A percentile compares a stretch with the other conserved stretches of the same genome.
These are phyloP conservation scores for Neolamprologus modestus DNA, from an alignment of 2,113 vertebrate genomes.

Conservation along the genomic window DNA sequence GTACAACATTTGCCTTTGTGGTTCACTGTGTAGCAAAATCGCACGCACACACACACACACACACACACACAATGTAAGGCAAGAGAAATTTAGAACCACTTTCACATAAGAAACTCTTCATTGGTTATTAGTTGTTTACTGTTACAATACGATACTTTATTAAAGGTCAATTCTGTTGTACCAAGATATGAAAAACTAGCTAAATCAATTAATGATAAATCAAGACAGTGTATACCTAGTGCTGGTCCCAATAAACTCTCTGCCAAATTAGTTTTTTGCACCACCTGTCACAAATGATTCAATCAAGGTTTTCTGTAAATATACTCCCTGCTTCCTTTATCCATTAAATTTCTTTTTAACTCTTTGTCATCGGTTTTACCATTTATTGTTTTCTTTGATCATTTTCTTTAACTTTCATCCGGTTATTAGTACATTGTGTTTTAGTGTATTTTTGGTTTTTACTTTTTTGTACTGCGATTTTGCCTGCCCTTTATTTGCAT, in stretches of 20 bases:
- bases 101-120: not conserved
- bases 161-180: not conserved
- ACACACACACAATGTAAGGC: not conserved
- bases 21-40: not conserved
- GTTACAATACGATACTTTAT: not conserved
- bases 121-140: not conserved
- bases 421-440: not conserved
- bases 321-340: not conserved
- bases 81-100: not conserved
- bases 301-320: not conserved
- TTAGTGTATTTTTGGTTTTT: not conserved
- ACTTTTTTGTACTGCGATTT: not conserved
- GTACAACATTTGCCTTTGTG: not conserved
- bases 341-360: not conserved
- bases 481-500: not conserved
- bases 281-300: accelerated
- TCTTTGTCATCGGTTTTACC: not conserved
- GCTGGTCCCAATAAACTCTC: not conserved
- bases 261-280: not conserved
- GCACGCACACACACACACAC: accelerated
- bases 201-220: not conserved
- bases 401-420: not conserved
- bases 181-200: not conserved
- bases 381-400: not conserved
- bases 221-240: not conserved